Conservation (phyloP, 2,113 vertebrate genomes). For the Tragelaphus scriptus region DNA sequence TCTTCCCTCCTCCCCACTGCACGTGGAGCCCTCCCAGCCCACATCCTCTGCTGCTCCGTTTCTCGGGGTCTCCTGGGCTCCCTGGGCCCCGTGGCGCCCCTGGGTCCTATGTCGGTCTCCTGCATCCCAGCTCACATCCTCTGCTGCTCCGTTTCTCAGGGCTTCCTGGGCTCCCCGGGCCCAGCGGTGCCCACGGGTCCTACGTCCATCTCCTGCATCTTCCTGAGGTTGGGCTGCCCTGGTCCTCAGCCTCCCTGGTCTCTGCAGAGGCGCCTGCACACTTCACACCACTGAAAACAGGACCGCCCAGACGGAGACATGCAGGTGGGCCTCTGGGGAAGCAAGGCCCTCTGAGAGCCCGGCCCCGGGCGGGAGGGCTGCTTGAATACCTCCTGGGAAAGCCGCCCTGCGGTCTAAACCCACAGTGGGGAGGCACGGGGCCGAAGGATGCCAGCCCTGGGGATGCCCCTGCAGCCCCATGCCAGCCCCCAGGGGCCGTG, state of each 20-base stretch:
- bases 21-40: background rate
- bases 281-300: background rate
- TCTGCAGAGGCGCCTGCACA: background rate
- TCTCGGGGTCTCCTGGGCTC: background rate
- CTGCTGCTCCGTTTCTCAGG: background rate
- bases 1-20: no score
- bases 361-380: background rate
- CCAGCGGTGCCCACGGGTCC: no score
- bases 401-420: background rate
- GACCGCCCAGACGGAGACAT: background rate
- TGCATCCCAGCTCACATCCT: background rate
- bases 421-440: accelerated
- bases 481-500: no score
- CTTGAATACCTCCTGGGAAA: background rate
- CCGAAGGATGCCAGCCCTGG: background rate
- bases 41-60: background rate
- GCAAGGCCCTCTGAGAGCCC: background rate
- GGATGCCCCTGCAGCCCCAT: accelerated
- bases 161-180: background rate
- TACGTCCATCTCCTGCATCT: background rate
- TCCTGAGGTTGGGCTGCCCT: background rate
- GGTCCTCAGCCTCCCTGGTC: background rate
- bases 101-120: background rate
- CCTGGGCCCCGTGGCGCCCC: background rate
- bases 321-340: accelerated